Base-by-base conservation (phyloP, 2,888 invertebrate species). In the Periphyllus acericola region DNA sequence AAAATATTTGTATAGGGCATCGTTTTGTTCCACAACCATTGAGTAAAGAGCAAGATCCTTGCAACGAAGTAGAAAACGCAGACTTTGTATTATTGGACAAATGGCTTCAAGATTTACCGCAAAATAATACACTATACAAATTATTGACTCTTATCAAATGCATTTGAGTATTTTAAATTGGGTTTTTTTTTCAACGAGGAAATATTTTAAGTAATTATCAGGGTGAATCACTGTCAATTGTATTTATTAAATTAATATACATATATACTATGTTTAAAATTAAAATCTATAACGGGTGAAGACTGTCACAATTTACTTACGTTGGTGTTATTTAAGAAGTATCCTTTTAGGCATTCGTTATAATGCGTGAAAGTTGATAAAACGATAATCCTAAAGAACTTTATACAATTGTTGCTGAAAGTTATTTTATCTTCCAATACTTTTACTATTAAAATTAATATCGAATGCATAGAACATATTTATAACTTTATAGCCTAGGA, bases 51-150 rank as follows among this genome's bases (percentile, higher is more conserved):
- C 92, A 92, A 34, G 96, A 96, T 92, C 95, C 95, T 0, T 94
- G 94, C 89, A 94, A 95, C 90, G 95, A 95, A 92, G 94, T 95
- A 90, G 95, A 95, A 91, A 92, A 93, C 71, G 94, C 94, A 1
- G 95, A 95, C 91, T 95, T 95, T 90, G 93, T 93, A 89, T 93
- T 94, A 91, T 91, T 95, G 89, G 93, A 93, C 90, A 93, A 93
- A 86, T 87, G 87, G 87, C 60, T 93, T 94, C 91, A 91, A 95
- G 83, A 91, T 92, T 29, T 91, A 92, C 3, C 91, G 14, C 74
- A 81, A 6, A n/a, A 81, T n/a, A 87, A 66, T 66, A 32, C 32
- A 14, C 25, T 87, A 9, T 66, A 87, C 19, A 81, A 80, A 60
- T 80, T 87, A 74, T 80, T 87, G 60, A 60, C 60, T 55, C 46